Base-by-base conservation (phyloP, 2,888 invertebrate genomes). In the Trichogramma dendrolimi region DNA sequence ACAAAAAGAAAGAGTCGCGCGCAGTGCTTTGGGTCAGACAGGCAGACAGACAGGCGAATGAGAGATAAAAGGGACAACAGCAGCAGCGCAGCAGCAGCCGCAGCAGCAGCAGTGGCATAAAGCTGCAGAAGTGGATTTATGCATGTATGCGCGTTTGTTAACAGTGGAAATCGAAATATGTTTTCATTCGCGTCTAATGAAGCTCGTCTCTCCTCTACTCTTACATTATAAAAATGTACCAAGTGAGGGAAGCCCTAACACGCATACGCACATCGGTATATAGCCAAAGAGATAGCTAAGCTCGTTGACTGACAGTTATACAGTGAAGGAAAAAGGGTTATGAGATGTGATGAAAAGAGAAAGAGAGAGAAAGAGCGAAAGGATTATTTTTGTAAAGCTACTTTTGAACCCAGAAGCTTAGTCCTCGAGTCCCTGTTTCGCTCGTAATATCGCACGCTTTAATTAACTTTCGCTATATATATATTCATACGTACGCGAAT, bases 141-240 rank as follows among this genome's bases (percentile, higher is more conserved):
- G 58, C 10, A 48, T 47, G 51, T 55, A 54, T 51, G 48, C 14
- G 54, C 48, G 58, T 55, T 65, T 55, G 64, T 60, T 65, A 65
- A 60, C 60, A 42, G 46, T 49, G 44, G 44, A 60, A 60, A 65
- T 62, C 65, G 65, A 65, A 62, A 65, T 62, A 62, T 62, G 62
- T 62, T 65, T 65, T 65, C 60, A 60, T 65, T 65, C 62, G 14
- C 43, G 47, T 55, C 60, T 65, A 62, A 65, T 62, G 64, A 62
- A 55, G 60, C 60, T 14, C 14, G 14, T 2, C 14, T 14, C 14
- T 14, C 47, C 47, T 47, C 47, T n/a, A 44, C 5, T 60, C 56
- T 44, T 57, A 55, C 64, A 61, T 58, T 61, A 49, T 55, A 58
- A 14, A 14, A 14, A 14, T 14, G 14, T 14, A 14, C 14, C 14